Conservation (phyloP, 2,113 vertebrate genomes). For the Plecturocebus donacophilus region DNA sequence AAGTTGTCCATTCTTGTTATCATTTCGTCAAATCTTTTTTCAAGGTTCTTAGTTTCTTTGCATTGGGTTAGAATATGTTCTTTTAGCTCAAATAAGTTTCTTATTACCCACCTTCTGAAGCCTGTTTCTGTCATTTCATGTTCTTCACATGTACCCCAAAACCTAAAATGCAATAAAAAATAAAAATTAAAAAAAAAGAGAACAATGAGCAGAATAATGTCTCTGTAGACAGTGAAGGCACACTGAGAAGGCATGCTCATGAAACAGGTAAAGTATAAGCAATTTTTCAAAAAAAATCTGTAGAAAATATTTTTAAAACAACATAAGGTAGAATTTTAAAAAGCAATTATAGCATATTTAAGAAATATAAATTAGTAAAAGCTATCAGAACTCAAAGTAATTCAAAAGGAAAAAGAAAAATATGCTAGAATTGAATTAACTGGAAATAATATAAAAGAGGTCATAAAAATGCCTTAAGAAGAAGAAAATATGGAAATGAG, state of each 20-base stretch:
- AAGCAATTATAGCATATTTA: neutral
- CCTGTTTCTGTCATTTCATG: no score
- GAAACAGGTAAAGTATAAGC: neutral
- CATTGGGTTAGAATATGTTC: no score
- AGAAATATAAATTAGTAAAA: neutral
- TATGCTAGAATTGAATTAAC: neutral
- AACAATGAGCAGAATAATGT: neutral
- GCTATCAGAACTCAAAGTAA: neutral
- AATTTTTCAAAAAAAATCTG: neutral
- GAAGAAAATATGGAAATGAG: neutral
- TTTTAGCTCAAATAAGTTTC: no score
- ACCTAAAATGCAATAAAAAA: no score
- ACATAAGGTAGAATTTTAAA: neutral
- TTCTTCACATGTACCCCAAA: no score
- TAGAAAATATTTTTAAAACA: neutral
- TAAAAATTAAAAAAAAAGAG: no score
- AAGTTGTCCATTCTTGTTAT: no score
- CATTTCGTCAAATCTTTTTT: no score
- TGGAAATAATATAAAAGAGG: neutral
- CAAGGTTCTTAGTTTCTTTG: no score
- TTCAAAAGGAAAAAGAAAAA: neutral
- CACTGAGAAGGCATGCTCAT: neutral
- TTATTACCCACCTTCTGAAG: no score
- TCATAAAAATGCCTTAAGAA: neutral
- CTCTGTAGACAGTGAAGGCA: neutral